Evolutionary conservation across 35 echinoderm and acorn worm genomes (phyloP).

Genomic region (Lytechinus variegatus): DNA sequence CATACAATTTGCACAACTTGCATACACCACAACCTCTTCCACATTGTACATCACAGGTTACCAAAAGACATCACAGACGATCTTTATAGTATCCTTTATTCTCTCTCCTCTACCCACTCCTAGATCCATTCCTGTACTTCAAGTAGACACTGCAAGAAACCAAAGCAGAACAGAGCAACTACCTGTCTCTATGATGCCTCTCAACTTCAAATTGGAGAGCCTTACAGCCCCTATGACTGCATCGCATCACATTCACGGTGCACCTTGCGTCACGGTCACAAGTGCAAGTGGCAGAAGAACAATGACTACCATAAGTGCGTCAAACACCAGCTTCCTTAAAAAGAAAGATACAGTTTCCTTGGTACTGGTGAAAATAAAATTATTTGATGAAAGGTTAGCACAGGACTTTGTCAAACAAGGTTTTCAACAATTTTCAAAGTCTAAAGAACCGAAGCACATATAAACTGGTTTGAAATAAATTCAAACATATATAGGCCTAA

Average conservation of each 20-base stretch:
- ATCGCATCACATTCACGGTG: constrained; percentile 52
- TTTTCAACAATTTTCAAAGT: background rate
- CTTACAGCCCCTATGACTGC: constrained; percentile 54
- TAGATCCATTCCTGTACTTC: constrained; percentile 6
- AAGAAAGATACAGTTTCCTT: background rate
- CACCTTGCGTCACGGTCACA: background rate
- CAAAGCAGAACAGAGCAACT: constrained; percentile 8
- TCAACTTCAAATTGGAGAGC: background rate
- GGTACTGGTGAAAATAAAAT: background rate
- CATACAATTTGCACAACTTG: too few species aligned
- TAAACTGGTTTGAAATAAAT: background rate
- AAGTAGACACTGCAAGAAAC: constrained; percentile 32
- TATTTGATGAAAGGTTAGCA: background rate
- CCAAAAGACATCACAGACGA: background rate
- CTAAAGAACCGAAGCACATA: background rate
- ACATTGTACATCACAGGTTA: too few species aligned
- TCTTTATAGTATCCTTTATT: background rate
- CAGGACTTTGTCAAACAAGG: background rate
- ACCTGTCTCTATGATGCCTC: constrained; percentile 38
- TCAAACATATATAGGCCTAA: background rate
- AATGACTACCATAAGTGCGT: constrained; percentile 43
- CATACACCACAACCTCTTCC: too few species aligned
- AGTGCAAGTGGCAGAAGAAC: constrained; percentile 63
- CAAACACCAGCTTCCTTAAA: constrained; percentile 21
- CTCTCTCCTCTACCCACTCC: background rate